Conservation (phyloP, 37 sponge, comb jelly and placozoan species). For the Beroe forskalii region DNA sequence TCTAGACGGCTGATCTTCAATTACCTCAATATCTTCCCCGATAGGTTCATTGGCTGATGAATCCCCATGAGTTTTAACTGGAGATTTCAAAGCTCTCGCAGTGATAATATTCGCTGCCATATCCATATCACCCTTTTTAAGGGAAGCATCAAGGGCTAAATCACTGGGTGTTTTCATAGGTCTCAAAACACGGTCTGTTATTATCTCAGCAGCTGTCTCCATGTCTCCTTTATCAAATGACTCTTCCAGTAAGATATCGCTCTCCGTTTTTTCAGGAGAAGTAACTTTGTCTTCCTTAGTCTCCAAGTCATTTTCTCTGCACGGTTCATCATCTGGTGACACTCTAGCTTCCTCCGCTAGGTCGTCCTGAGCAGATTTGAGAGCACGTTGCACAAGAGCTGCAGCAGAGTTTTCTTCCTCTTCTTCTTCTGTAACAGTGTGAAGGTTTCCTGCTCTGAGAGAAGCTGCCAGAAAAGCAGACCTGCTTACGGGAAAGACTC, state of each 20-base stretch:
- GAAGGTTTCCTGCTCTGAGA: background rate
- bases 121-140: background rate
- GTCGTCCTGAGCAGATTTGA: background rate
- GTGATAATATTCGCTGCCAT: background rate
- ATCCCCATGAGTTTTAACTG: background rate
- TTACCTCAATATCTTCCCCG: background rate
- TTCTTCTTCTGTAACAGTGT: too few relatives aligned
- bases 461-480: background rate
- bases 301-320: too few relatives aligned
- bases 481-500: background rate
- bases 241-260: background rate
- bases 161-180: background rate
- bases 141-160: background rate
- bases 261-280: too few relatives aligned
- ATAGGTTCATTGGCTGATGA: too few relatives aligned
- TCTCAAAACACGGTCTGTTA: too few relatives aligned
- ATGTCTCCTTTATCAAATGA: background rate
- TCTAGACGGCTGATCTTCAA: background rate
- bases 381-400: background rate
- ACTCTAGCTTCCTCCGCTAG: background rate
- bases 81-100: background rate
- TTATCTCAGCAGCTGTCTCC: slow-evolving; percentile 33
- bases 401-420: slow-evolving; percentile 38
- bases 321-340: background rate
- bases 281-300: too few relatives aligned